A percentile compares a stretch with the other conserved stretches of the same genome.
phyloP scores from a whole-genome alignment of 2,797 vertebrate genomes.

The Rhinatrema bivittatum region DNA sequence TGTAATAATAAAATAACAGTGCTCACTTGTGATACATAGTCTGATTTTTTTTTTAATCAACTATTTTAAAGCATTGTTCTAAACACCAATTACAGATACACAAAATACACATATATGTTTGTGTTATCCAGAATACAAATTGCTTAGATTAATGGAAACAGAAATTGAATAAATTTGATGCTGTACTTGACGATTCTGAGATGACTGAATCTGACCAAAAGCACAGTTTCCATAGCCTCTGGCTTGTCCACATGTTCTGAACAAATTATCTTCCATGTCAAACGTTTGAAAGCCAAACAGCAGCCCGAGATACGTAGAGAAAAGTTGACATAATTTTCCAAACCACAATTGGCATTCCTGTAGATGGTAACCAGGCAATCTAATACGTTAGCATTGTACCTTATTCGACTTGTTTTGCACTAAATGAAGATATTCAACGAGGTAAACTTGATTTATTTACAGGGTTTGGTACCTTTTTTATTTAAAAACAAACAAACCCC shows the following conservation, averaged over 20 bases:
- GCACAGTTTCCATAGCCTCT: neutral
- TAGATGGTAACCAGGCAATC: neutral
- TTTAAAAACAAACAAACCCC: too few relatives aligned
- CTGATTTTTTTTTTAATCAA: too few relatives aligned
- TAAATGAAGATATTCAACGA: too few relatives aligned
- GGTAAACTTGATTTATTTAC: too few relatives aligned
- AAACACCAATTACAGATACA: constrained; percentile 1
- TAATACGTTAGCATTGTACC: constrained; percentile 18
- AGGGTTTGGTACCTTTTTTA: too few relatives aligned
- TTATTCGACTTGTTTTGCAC: neutral
- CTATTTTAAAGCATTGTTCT: too few relatives aligned
- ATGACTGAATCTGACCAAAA: neutral
- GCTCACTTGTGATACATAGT: too few relatives aligned
- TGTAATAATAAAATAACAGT: too few relatives aligned
- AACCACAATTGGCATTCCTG: neutral
- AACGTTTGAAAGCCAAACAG: neutral
- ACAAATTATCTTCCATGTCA: constrained; percentile 1
- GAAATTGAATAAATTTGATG: neutral
- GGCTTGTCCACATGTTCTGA: neutral
- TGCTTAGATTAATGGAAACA: neutral
- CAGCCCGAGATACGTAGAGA: neutral
- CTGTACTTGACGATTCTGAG: neutral
- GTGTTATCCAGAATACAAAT: neutral
- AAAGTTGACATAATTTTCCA: neutral
- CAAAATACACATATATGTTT: neutral